A percentile compares a stretch with the other conserved stretches of the same genome.
These are phyloP conservation scores for Leptoteleia sp. DNA, from an alignment of 1,140 invertebrate genomes.

Conservation along the genomic window DNA sequence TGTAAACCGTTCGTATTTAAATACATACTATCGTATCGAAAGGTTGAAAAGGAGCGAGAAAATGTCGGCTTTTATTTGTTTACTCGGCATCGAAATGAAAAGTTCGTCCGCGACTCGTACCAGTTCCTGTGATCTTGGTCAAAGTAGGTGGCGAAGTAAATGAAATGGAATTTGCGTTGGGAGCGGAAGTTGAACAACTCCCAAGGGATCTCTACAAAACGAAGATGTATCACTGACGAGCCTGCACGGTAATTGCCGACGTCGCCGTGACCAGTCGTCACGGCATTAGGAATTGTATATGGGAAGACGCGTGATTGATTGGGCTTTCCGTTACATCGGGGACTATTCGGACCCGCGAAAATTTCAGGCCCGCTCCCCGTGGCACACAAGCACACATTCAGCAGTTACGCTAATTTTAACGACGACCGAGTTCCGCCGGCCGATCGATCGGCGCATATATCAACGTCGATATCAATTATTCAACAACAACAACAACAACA, in stretches of 20 bases:
- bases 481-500: constrained; percentile 66
- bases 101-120: constrained; percentile 28
- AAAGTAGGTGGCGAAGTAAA: too few relatives aligned
- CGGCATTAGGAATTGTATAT: constrained; percentile 69
- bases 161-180: too few relatives aligned
- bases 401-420: constrained; percentile 52
- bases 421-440: constrained; percentile 53
- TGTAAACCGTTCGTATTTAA: constrained; percentile 51
- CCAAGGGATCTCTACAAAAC: constrained; percentile 24
- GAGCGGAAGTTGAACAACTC: constrained; percentile 1
- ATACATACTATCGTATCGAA: constrained; percentile 7
- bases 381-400: constrained; percentile 67
- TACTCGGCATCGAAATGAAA: neutral
- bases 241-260: constrained; percentile 59
- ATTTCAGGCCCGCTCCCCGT: constrained; percentile 57
- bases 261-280: constrained; percentile 49
- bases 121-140: constrained; percentile 29
- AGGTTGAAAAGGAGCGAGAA: too few relatives aligned
- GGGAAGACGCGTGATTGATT: constrained; percentile 76
- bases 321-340: constrained; percentile 67
- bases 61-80: too few relatives aligned
- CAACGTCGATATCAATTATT: constrained; percentile 64
- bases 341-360: constrained; percentile 58
- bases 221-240: constrained; percentile 57
- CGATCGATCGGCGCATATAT: constrained; percentile 65